phyloP scores from a whole-genome alignment of 1,140 invertebrate species.

The Oppia nitens region DNA sequence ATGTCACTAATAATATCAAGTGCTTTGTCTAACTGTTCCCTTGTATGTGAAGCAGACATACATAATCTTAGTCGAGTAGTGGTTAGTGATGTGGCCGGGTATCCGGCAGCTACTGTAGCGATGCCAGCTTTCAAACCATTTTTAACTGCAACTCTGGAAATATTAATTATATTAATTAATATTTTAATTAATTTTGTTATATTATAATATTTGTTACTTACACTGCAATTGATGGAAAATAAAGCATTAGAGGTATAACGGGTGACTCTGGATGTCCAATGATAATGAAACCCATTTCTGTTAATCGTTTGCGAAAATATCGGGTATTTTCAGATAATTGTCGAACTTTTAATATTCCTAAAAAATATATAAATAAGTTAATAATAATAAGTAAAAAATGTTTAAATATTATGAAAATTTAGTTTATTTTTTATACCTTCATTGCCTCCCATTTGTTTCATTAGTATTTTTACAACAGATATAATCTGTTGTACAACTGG shows the following conservation, averaged over 20 bases:
- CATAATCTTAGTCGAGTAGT: constrained; percentile 87
- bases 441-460: constrained; percentile 59
- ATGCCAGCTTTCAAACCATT: constrained; percentile 60
- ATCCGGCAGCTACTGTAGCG: constrained; percentile 88
- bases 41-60: constrained; percentile 84
- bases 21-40: constrained; percentile 82
- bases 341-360: too few species aligned
- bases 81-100: constrained; percentile 92
- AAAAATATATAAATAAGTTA: too few species aligned
- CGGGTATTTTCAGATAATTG: constrained; percentile 63
- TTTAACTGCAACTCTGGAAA: constrained; percentile 48
- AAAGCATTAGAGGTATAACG: constrained; percentile 87
- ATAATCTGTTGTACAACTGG: constrained; percentile 80
- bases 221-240: constrained; percentile 80
- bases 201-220: constrained; percentile 22
- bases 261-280: constrained; percentile 92
- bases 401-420: too few species aligned
- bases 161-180: constrained; percentile 47
- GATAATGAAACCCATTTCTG: constrained; percentile 80
- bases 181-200: background rate
- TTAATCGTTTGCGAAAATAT: constrained; percentile 69
- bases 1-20: constrained; percentile 19
- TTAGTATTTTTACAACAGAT: constrained; percentile 68
- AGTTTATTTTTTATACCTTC: constrained; percentile 38
- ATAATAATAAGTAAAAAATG: too few species aligned